These are phyloP conservation scores for Labrus mixtus DNA, from an alignment of 2,113 vertebrate species.

Conservation along the genomic window DNA sequence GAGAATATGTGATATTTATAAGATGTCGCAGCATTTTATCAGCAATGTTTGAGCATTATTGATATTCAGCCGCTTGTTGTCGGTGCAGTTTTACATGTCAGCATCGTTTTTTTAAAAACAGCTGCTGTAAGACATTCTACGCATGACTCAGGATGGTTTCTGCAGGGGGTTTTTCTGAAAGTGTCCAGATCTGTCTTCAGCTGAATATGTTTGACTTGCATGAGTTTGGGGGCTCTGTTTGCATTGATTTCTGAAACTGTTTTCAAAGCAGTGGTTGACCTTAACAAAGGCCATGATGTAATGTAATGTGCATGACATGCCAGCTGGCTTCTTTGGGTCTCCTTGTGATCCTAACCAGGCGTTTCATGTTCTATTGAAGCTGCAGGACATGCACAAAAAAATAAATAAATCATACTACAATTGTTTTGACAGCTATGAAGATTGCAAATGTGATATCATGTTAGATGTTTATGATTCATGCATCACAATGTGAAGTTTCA, in stretches of 20 bases:
- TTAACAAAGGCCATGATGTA: background rate
- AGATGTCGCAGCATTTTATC: background rate
- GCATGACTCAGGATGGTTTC: background rate
- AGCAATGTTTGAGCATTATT: background rate
- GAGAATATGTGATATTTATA: background rate
- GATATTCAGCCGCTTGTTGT: background rate
- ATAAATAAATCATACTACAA: too few species aligned
- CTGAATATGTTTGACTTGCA: background rate
- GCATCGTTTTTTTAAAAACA: background rate
- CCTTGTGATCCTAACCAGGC: background rate
- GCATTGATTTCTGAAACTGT: background rate
- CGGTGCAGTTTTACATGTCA: background rate
- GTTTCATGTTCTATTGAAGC: background rate
- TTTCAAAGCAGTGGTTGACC: background rate
- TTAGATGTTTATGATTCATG: too few species aligned
- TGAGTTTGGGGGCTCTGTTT: background rate
- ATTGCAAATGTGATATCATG: too few species aligned
- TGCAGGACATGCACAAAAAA: too few species aligned
- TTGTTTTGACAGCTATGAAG: too few species aligned
- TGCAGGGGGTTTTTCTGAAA: background rate
- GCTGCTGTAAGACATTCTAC: background rate
- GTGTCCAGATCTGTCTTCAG: background rate
- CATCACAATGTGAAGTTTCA: too few species aligned
- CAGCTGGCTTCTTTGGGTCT: background rate
- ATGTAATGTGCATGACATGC: background rate